Percentiles rank a stretch among this genome's conserved stretches.
These are phyloP conservation scores for Lepidochrysops patricia DNA, from an alignment of 2,888 invertebrate species.

Conservation along the genomic window DNA sequence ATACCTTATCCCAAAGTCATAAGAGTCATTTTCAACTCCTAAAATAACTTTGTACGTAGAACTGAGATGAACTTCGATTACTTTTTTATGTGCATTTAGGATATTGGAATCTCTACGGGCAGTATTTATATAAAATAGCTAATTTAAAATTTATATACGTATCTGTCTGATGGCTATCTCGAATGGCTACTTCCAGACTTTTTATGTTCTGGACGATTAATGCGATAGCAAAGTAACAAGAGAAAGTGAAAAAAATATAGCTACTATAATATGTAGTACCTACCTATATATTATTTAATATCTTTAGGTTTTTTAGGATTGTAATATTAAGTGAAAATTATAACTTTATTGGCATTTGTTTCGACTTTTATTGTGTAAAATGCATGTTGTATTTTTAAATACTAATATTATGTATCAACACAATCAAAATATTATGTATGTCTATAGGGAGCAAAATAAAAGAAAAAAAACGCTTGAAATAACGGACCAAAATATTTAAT, in stretches of 20 bases:
- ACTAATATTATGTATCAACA: too few relatives aligned
- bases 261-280: too few relatives aligned
- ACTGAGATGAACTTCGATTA: background rate
- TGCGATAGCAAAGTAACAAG: background rate
- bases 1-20: background rate
- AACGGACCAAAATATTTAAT: too few relatives aligned
- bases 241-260: background rate
- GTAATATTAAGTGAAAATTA: too few relatives aligned
- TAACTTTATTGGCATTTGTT: too few relatives aligned
- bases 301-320: background rate
- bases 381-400: too few relatives aligned
- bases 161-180: constrained; percentile 1
- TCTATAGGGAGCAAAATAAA: too few relatives aligned
- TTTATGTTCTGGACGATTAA: background rate
- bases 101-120: background rate
- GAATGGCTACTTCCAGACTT: background rate
- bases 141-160: background rate
- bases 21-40: background rate
- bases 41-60: background rate
- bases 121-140: constrained; percentile 2
- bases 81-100: constrained; percentile 5
- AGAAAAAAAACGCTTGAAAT: too few relatives aligned
- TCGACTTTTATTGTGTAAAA: too few relatives aligned
- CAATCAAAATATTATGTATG: too few relatives aligned
- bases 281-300: background rate